Evolutionary conservation across 92 coral and sea anemone genomes (phyloP).

Genomic region (Zoanthus sansibaricus): DNA sequence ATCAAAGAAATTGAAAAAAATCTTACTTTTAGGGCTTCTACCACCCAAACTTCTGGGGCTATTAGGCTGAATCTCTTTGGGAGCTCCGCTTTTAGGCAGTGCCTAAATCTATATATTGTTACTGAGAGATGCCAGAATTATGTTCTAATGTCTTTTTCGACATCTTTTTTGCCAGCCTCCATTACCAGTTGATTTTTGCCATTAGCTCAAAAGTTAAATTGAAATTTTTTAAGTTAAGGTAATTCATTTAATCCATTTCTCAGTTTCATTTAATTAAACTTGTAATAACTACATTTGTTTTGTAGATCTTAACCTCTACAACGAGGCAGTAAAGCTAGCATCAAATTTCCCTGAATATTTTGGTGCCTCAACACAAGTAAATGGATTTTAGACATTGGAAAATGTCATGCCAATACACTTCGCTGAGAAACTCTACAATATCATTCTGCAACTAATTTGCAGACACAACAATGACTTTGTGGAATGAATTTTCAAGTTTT

Average conservation of each 20-base stretch:
- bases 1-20: too few relatives aligned
- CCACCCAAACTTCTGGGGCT: too few relatives aligned
- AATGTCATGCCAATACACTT: too few relatives aligned
- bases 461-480: too few relatives aligned
- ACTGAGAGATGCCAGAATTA: not conserved
- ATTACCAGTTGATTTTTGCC: not conserved
- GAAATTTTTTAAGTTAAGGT: too few relatives aligned
- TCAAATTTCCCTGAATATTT: constrained; percentile 80
- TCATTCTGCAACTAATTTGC: too few relatives aligned
- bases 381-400: constrained; percentile 66
- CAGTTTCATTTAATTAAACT: not conserved
- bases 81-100: too few relatives aligned
- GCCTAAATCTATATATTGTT: too few relatives aligned
- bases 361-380: constrained; percentile 64
- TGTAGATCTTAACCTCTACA: constrained; percentile 75
- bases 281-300: not conserved
- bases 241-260: not conserved
- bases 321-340: constrained; percentile 74
- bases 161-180: not conserved
- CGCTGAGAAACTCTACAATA: too few relatives aligned
- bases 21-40: too few relatives aligned
- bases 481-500: too few relatives aligned
- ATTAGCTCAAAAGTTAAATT: not conserved
- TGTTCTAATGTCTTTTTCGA: not conserved
- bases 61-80: too few relatives aligned